These are phyloP conservation scores for Antigone vipio DNA, from an alignment of 2,113 vertebrate species.

Conservation along the genomic window DNA sequence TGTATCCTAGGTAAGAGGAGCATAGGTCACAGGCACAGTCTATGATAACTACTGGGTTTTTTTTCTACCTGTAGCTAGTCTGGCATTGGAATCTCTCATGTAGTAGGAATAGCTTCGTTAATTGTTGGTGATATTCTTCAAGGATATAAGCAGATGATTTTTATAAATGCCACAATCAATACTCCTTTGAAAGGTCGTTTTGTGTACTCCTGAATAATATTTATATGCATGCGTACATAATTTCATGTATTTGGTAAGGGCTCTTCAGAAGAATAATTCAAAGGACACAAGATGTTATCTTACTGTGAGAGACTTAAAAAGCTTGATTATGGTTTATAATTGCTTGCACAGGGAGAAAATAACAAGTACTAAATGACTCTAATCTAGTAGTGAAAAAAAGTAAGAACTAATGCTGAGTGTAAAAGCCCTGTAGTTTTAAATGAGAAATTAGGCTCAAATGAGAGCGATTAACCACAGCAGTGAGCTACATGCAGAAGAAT, in stretches of 20 bases:
- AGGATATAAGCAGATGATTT: not conserved
- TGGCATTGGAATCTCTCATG: not conserved
- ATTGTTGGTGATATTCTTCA: not conserved
- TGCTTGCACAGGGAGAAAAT: conserved; percentile 31
- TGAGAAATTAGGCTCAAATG: conserved; percentile 23
- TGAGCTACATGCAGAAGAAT: not conserved
- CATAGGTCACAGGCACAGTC: not conserved
- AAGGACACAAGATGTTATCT: conserved; percentile 12
- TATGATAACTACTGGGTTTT: not conserved
- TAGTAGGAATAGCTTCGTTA: not conserved
- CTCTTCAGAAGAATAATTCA: conserved; percentile 32
- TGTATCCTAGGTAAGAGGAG: not conserved
- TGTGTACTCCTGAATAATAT: not conserved
- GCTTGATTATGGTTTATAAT: conserved; percentile 50
- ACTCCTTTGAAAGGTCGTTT: conserved; percentile 7
- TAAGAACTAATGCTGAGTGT: not conserved
- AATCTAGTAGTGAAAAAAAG: conserved; percentile 7
- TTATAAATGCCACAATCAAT: not conserved
- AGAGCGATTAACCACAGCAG: conserved; percentile 17
- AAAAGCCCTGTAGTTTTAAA: conserved; percentile 28
- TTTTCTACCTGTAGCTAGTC: not conserved
- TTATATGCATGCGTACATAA: not conserved
- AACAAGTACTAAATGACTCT: conserved; percentile 34
- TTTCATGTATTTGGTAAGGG: not conserved
- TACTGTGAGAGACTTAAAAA: conserved; percentile 31